These are phyloP conservation scores for Rosalia funebris DNA, from an alignment of 2,888 invertebrate genomes.

Conservation along the genomic window DNA sequence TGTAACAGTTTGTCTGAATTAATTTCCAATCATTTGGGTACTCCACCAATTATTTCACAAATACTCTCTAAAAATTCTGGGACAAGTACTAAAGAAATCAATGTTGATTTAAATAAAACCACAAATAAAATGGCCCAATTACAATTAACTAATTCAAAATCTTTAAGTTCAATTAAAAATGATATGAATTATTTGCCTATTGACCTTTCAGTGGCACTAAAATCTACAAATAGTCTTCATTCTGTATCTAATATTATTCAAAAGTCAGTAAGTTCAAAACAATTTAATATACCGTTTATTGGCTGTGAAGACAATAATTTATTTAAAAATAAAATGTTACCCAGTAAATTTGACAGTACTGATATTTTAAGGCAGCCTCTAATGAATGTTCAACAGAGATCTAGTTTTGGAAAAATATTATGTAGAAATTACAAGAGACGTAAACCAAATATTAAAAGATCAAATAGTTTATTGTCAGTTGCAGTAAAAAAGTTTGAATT, in stretches of 20 bases:
- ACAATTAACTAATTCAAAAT: conserved; percentile 21
- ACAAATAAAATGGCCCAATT: conserved; percentile 26
- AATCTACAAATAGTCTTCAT: conserved; percentile 47
- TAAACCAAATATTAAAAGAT: conserved; percentile 29
- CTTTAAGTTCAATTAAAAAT: conserved; percentile 14
- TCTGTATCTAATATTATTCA: conserved; percentile 35
- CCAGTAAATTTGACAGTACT: conserved; percentile 55
- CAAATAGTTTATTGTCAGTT: conserved; percentile 27
- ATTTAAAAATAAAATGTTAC: conserved; percentile 36
- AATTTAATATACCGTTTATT: conserved; percentile 59
- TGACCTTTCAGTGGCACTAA: conserved; percentile 63
- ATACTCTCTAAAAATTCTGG: conserved; percentile 1
- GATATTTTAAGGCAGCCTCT: conserved; percentile 40
- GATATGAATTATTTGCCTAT: conserved; percentile 53
- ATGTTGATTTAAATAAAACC: conserved; percentile 2
- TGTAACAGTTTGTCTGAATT: conserved; percentile 46
- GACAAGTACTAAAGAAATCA: conserved; percentile 6
- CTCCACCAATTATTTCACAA: conserved; percentile 16
- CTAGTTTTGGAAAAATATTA: conserved; percentile 67
- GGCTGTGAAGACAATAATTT: conserved; percentile 54
- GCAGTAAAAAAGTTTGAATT: conserved; percentile 67
- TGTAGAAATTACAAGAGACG: conserved; percentile 54
- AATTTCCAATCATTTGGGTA: conserved; percentile 48
- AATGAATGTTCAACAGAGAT: conserved; percentile 54
- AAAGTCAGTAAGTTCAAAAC: conserved; percentile 37